Evolutionary conservation across 2,888 invertebrate genomes (phyloP).

Genomic region (Andrena flavipes): DNA sequence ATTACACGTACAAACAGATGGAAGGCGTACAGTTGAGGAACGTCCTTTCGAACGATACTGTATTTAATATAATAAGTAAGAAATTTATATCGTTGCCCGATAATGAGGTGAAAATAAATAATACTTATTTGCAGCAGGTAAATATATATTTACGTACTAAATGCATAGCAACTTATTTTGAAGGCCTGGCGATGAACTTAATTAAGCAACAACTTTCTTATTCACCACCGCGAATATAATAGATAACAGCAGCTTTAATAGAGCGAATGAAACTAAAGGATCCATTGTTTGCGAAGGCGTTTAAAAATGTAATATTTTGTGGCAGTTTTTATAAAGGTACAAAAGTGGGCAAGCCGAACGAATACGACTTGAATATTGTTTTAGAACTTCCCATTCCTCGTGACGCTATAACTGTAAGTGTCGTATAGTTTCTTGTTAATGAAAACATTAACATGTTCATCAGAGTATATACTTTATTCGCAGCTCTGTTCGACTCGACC

Average conservation of each 20-base stretch:
- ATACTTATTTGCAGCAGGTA: slow-evolving; percentile 65
- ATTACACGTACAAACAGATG: slow-evolving; percentile 25
- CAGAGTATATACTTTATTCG: slow-evolving; percentile 14
- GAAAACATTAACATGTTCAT: not conserved
- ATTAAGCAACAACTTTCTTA: slow-evolving; percentile 1
- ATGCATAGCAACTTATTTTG: not conserved
- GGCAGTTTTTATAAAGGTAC: slow-evolving; percentile 88
- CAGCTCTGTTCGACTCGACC: slow-evolving; percentile 20
- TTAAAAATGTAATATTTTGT: slow-evolving; percentile 84
- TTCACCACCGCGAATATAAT: slow-evolving; percentile 19
- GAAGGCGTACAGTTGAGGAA: not conserved
- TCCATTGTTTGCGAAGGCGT: slow-evolving; percentile 79
- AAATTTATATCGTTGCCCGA: slow-evolving; percentile 69
- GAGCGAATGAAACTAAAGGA: slow-evolving; percentile 77
- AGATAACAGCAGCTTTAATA: slow-evolving; percentile 74
- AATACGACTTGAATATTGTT: slow-evolving; percentile 88
- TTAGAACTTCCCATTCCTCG: slow-evolving; percentile 86
- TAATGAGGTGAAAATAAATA: slow-evolving; percentile 61
- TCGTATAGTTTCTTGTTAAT: not conserved
- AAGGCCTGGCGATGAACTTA: slow-evolving; percentile 1
- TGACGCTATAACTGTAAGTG: slow-evolving; percentile 78
- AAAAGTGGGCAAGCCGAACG: slow-evolving; percentile 87
- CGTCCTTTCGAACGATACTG: slow-evolving; percentile 49
- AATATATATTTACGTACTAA: not conserved
- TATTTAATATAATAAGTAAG: slow-evolving; percentile 68